Evolutionary conservation across 2,888 invertebrate species (phyloP), one percentile per base, ranked within the genome.

Genomic region (Drosophila vallismaia): DNA sequence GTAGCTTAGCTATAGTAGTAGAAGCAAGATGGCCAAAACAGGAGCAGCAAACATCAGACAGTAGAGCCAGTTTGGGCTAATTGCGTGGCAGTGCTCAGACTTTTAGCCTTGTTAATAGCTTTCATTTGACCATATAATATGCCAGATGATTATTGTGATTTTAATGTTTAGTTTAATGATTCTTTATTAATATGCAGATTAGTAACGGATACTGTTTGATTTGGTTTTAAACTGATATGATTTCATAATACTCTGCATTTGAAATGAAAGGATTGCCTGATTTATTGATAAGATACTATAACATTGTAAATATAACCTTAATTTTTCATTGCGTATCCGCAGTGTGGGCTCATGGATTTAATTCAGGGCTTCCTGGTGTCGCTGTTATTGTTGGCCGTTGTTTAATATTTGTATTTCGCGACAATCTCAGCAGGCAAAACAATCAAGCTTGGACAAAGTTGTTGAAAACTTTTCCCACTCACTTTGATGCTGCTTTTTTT

Each of bases 361-460:
- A 64, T 46, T 4, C 50, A 3, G 19, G 36, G 24, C 14, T 28
- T 4, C n/a, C n/a, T 50, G 50, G 14, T 63, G 19, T 26, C 29
- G 14, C 45, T 56, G 28, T 44, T 54, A 36, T 44, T 75, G 52
- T 60, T 56, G 28, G 12, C 69, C 48, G 38, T 62, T 63, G 49
- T 64, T 64, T 64, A 52, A 64, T 64, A 52, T 64, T 64, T 64
- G 66, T 64, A 14, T 64, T 64, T 46, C 26, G 1, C 45, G 66
- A 66, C 83, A 79, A 74, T 75, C 72, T 69, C 66, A 79, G 75
- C 64, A 55, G 55, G 69, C 62, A 52, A 79, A 75, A 79, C 80
- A 72, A 77, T 83, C 80, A 83, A 68, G 70, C 73, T 31, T 26
- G 64, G 38, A 64, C 64, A 64, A 64, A 66, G 51, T 64, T 64